A percentile compares a stretch with the other conserved stretches of the same genome.
phyloP scores from a whole-genome alignment of 2,888 invertebrate species.

The Congeria kusceri region DNA sequence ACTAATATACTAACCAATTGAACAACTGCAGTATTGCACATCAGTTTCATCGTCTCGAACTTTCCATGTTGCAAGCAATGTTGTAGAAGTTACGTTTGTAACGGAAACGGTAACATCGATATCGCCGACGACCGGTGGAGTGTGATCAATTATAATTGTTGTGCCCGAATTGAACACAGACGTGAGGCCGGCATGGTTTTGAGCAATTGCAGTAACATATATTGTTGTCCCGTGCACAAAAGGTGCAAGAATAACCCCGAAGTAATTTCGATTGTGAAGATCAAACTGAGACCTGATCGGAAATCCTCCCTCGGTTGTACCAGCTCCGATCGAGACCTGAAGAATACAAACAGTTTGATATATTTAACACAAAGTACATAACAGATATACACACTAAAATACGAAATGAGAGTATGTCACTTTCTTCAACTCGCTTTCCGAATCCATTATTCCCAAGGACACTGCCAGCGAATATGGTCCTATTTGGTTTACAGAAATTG shows the following conservation, averaged over 20 bases:
- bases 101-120: background rate
- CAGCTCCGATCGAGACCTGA: slow-evolving; percentile 51
- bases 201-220: slow-evolving; percentile 52
- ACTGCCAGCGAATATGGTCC: no score
- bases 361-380: no score
- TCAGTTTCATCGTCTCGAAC: slow-evolving; percentile 34
- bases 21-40: slow-evolving; percentile 28
- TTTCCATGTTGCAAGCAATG: slow-evolving; percentile 22
- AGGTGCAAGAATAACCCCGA: slow-evolving; percentile 33
- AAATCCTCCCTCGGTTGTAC: slow-evolving; percentile 58
- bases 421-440: no score
- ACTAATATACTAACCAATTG: slow-evolving; percentile 26
- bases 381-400: no score
- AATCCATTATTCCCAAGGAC: no score
- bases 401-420: no score
- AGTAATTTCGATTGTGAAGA: slow-evolving; percentile 22
- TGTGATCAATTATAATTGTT: slow-evolving; percentile 62
- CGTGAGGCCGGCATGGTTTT: slow-evolving; percentile 64
- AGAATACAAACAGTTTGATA: background rate
- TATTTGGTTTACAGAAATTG: no score
- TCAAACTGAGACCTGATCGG: slow-evolving; percentile 53
- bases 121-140: slow-evolving; percentile 55
- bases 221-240: slow-evolving; percentile 57
- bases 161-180: slow-evolving; percentile 42
- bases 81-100: background rate